Conservation (phyloP, 2,888 invertebrate species). For the Lypha dubia region DNA sequence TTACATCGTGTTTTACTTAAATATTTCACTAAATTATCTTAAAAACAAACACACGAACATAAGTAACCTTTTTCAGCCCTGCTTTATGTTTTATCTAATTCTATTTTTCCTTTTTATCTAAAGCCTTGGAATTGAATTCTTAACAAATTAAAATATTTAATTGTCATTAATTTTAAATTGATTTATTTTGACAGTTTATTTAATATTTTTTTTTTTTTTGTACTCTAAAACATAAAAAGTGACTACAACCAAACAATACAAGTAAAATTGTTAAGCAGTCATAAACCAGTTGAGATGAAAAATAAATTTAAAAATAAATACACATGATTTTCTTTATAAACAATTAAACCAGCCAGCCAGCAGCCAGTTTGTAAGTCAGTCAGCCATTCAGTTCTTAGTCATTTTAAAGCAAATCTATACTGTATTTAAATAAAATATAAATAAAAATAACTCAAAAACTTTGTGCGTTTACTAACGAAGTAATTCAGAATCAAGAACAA, state of each 20-base stretch:
- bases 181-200: conserved; percentile 5
- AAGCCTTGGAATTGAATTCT: too few relatives aligned
- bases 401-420: conserved; percentile 20
- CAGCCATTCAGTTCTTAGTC: conserved; percentile 52
- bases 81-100: too few relatives aligned
- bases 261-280: conserved; percentile 1
- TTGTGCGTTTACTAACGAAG: conserved; percentile 27
- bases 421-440: neutral
- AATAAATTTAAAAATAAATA: neutral
- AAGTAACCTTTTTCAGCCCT: too few relatives aligned
- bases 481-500: conserved; percentile 13
- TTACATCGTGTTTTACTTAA: too few relatives aligned
- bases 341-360: conserved; percentile 16
- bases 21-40: too few relatives aligned
- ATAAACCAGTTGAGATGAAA: conserved; percentile 29
- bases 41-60: too few relatives aligned
- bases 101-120: too few relatives aligned
- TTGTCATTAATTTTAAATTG: neutral
- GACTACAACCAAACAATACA: neutral
- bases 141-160: too few relatives aligned
- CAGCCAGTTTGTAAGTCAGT: conserved; percentile 45
- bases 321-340: neutral
- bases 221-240: neutral
- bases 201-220: neutral
- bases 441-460: conserved; percentile 20